Evolutionary conservation across 1,140 invertebrate species (phyloP), one percentile per base, ranked within the genome.

Genomic region (Trinorchestia longiramus): DNA sequence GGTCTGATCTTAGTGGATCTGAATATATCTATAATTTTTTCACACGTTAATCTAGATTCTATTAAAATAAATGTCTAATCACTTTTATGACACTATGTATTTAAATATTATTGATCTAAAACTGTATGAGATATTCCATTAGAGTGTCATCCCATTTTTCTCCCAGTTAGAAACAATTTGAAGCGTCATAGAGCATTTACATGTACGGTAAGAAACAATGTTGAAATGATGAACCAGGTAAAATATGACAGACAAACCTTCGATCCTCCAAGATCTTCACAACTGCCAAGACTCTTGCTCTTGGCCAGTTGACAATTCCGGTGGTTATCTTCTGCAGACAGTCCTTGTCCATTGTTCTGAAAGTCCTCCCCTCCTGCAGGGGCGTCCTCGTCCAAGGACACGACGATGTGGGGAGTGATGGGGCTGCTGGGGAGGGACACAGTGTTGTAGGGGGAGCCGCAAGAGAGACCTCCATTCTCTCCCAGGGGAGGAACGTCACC

Each of bases 361-460:
- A 87, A 57, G n/a, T 95, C 87, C 8, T 91, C 95, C 15, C 44
- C 92, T 19, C 44, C 92, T 47, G 3, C 92, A 45, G 92, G 92
- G 28, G 88, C 15, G 41, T 96, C 95, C 23, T 96, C 96, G 36
- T 96, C 95, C 11, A 95, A 45, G 45, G 96, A 96, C 47, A 96
- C 95, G 15, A 96, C 96, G 95, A 96, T 96, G 95, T 96, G 96
- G 44, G 96, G 96, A 28, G 96, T 96, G 94, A 95, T 91, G 77
- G 96, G 96, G 47, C 95, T 87, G 90, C 57, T 96, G 87, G 95
- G 95, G 0, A 91, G 43, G 42, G 87, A 96, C 95, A 57, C 40
- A 17, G 95, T 43, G 43, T 43, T 53, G 42, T 94, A 95, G 87
- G 57, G 42, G n/a, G 88, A n/a, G 1, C 53, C 77, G 17, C 88